A percentile compares a stretch with the other conserved stretches of the same genome.
These are phyloP conservation scores for Latrodectus elegans DNA, from an alignment of 2,888 invertebrate species.

Conservation along the genomic window DNA sequence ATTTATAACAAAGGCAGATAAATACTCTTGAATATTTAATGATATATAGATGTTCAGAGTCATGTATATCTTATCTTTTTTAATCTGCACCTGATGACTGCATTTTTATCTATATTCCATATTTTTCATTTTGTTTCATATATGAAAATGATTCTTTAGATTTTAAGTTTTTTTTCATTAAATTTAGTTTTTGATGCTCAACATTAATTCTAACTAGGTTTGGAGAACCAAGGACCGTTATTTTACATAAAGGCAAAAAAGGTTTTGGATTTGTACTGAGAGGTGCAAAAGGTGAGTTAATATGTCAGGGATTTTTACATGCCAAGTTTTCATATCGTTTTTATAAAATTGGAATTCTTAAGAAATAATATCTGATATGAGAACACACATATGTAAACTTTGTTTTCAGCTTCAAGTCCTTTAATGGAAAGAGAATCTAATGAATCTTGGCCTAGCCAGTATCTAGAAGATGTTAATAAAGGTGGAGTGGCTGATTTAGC, in stretches of 20 bases:
- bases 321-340: neutral
- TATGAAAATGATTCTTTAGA: neutral
- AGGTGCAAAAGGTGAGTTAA: slow-evolving; percentile 85
- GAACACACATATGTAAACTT: neutral
- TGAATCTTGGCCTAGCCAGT: slow-evolving; percentile 95
- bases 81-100: neutral
- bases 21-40: too few species aligned
- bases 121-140: neutral
- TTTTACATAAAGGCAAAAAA: slow-evolving; percentile 93
- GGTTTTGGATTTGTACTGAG: slow-evolving; percentile 99
- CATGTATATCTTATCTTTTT: neutral
- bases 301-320: neutral
- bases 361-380: neutral
- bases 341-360: neutral
- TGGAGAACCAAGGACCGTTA: slow-evolving; percentile 80
- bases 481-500: slow-evolving; percentile 97
- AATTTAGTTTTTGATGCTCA: too few species aligned
- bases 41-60: neutral
- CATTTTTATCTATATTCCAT: neutral
- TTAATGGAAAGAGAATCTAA: slow-evolving; percentile 94
- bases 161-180: too few species aligned
- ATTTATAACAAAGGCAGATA: too few species aligned
- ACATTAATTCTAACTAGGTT: slow-evolving; percentile 43
- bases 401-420: slow-evolving; percentile 82
- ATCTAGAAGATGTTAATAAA: slow-evolving; percentile 96